A percentile compares a stretch with the other conserved stretches of the same genome.
Conservation (phyloP, 2,113 vertebrate genomes). For the Erpornis zantholeuca region DNA sequence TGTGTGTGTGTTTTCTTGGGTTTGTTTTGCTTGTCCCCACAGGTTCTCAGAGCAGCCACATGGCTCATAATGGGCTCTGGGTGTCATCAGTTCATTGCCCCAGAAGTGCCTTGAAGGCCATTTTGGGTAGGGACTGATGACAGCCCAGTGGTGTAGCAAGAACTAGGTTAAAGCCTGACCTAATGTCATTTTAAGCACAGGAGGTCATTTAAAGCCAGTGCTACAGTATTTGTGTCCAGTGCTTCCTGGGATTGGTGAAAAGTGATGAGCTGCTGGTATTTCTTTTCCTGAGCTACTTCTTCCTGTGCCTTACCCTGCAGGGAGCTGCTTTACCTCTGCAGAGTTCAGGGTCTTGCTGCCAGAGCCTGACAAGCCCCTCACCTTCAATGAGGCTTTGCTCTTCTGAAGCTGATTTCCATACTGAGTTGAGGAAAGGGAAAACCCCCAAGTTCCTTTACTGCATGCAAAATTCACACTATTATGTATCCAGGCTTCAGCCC, state of each 20-base stretch:
- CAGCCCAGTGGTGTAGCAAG: background rate
- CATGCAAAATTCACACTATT: fast-evolving
- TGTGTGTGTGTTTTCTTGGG: background rate
- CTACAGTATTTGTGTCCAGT: background rate
- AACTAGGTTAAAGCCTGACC: background rate
- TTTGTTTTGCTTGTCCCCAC: background rate
- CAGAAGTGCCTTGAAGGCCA: background rate
- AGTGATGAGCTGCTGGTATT: background rate
- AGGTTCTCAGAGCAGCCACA: background rate
- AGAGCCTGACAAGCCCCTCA: background rate
- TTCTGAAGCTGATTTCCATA: background rate
- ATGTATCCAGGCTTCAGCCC: background rate
- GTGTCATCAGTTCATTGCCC: background rate
- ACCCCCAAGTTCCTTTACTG: background rate
- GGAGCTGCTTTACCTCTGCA: background rate
- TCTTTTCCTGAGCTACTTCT: too few relatives aligned
- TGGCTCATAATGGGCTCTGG: fast-evolving
- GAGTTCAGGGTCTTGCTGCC: background rate
- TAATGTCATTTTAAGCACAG: background rate
- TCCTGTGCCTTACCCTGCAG: background rate
- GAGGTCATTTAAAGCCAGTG: background rate
- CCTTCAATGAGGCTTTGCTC: background rate
- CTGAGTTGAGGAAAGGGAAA: background rate
- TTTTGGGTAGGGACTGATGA: background rate
- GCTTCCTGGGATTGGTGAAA: background rate